Conservation (phyloP, 2,888 invertebrate genomes). For the Volucella inanis region DNA sequence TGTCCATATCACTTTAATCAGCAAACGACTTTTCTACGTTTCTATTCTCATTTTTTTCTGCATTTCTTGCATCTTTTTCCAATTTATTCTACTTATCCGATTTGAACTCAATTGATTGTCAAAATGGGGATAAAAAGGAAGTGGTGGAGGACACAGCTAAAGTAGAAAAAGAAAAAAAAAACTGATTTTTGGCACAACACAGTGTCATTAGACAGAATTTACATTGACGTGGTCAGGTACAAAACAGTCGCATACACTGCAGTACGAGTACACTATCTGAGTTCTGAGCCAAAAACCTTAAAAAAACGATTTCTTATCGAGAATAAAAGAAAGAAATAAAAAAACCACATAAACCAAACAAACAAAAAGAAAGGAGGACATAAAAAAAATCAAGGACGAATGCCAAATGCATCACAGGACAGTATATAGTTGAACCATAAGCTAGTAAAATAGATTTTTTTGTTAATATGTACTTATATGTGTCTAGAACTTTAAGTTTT, state of each 20-base stretch:
- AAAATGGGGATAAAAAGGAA: neutral
- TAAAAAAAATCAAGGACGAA: constrained; percentile 24
- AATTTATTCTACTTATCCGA: constrained; percentile 22
- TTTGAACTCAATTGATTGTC: constrained; percentile 32
- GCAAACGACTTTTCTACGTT: constrained; percentile 10
- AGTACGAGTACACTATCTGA: constrained; percentile 5
- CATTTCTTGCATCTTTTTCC: neutral
- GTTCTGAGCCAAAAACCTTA: constrained; percentile 10
- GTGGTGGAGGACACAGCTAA: too few species aligned
- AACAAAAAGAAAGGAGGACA: neutral
- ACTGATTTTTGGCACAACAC: constrained; percentile 32
- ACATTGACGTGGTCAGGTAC: constrained; percentile 53
- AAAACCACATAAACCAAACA: constrained; percentile 5
- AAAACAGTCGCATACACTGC: constrained; percentile 34
- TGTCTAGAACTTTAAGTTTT: too few species aligned
- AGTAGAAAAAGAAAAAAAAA: constrained; percentile 1
- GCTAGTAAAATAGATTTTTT: neutral
- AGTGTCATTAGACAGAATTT: constrained; percentile 58
- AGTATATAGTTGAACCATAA: neutral
- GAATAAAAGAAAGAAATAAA: neutral
- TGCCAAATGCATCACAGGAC: constrained; percentile 14
- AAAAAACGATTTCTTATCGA: constrained; percentile 15
- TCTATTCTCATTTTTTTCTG: neutral
- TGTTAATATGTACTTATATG: too few species aligned
- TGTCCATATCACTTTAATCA: constrained; percentile 29